Conservation (phyloP, 2,113 vertebrate genomes). For the Bubalus kerabau region DNA sequence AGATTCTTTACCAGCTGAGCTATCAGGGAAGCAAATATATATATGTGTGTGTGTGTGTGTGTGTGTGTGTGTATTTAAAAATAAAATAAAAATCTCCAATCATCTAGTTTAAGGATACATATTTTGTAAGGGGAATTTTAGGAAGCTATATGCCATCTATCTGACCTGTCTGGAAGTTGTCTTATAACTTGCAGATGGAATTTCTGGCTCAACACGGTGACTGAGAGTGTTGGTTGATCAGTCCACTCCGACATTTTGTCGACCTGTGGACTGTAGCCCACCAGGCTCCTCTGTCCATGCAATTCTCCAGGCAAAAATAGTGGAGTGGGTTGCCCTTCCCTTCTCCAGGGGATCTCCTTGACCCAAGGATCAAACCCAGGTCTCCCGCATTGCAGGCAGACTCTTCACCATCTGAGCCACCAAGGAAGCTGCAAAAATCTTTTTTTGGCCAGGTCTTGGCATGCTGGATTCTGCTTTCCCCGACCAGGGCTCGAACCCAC, state of each 20-base stretch:
- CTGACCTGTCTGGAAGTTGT: rapidly evolving
- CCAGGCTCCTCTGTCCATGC: not conserved
- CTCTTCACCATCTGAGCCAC: rapidly evolving
- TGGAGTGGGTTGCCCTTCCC: not conserved
- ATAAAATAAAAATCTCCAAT: not conserved
- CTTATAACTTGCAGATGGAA: not conserved
- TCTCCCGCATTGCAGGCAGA: not conserved
- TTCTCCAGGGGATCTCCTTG: not conserved
- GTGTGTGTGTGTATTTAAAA: not conserved
- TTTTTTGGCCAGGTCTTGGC: not conserved
- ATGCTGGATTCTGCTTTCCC: not conserved
- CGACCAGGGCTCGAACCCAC: rapidly evolving
- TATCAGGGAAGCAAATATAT: not conserved
- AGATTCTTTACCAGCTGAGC: not conserved
- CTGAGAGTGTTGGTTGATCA: not conserved
- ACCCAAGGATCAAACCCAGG: not conserved
- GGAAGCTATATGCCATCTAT: not conserved
- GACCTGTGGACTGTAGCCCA: not conserved
- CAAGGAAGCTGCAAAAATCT: not conserved
- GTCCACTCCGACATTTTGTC: not conserved
- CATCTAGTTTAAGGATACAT: not conserved
- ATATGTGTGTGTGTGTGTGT: too few species aligned
- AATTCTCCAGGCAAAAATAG: not conserved
- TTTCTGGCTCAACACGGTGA: not conserved
- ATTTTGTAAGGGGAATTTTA: not conserved